phyloP scores from a whole-genome alignment of 2,888 invertebrate genomes.

The Drosophila kuntzei region DNA sequence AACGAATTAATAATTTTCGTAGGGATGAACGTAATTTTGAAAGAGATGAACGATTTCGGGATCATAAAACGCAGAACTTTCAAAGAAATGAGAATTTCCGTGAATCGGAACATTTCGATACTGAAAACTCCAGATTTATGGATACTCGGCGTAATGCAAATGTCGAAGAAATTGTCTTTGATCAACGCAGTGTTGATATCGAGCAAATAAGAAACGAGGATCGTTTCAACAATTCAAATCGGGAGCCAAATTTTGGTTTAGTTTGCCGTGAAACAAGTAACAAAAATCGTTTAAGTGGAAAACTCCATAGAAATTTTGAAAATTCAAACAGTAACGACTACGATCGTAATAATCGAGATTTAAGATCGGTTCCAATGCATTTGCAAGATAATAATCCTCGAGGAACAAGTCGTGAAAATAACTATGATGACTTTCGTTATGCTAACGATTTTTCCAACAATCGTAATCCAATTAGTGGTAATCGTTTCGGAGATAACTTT shows the following conservation, averaged over 20 bases:
- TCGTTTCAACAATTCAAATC: neutral
- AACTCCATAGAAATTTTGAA: constrained; percentile 11
- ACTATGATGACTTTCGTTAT: neutral
- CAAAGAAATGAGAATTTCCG: neutral
- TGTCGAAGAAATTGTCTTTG: neutral
- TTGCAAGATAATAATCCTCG: neutral
- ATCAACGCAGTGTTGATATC: constrained; percentile 4
- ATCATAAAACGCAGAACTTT: neutral
- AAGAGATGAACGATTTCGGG: constrained; percentile 19
- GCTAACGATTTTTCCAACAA: neutral
- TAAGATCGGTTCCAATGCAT: neutral
- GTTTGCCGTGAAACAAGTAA: constrained; percentile 4
- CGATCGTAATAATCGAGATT: constrained; percentile 7
- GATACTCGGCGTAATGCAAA: constrained; percentile 1
- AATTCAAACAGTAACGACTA: constrained; percentile 1
- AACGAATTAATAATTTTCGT: neutral
- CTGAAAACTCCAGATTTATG: constrained; percentile 2
- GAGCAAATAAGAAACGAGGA: neutral
- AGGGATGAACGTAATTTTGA: constrained; percentile 2
- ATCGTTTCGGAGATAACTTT: constrained; percentile 1
- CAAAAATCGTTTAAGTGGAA: neutral
- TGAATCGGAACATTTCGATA: neutral
- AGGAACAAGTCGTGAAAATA: neutral
- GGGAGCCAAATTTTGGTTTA: neutral
- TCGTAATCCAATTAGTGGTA: neutral